phyloP scores from a whole-genome alignment of 2,888 invertebrate genomes.

The Homarus gammarus region DNA sequence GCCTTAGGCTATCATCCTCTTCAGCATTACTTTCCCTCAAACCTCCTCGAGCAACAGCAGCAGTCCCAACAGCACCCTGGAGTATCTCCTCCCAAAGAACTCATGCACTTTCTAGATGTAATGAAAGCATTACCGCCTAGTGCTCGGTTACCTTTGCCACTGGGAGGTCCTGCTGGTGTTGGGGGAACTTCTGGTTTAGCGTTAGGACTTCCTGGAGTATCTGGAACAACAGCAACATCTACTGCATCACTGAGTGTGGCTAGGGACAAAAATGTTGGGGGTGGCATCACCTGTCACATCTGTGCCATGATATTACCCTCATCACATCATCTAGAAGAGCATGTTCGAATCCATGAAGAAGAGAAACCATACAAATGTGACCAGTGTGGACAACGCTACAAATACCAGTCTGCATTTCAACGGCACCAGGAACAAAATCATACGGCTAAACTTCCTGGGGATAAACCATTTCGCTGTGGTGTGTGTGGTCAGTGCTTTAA shows the following conservation, averaged over 20 bases:
- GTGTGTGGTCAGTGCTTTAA: conserved; percentile 95
- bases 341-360: conserved; percentile 89
- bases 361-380: conserved; percentile 95
- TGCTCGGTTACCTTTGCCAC: conserved; percentile 45
- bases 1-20: conserved; percentile 72
- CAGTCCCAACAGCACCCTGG: conserved; percentile 52
- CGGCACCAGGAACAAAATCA: conserved; percentile 94
- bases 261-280: conserved; percentile 52
- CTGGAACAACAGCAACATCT: conserved; percentile 41
- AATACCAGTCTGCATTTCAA: conserved; percentile 90
- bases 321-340: conserved; percentile 91
- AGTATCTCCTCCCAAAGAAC: conserved; percentile 70
- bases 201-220: conserved; percentile 42
- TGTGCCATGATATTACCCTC: conserved; percentile 93
- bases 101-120: conserved; percentile 74
- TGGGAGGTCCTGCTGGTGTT: conserved; percentile 38
- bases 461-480: conserved; percentile 93
- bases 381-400: conserved; percentile 93
- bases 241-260: conserved; percentile 25
- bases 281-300: conserved; percentile 85
- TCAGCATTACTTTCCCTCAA: conserved; percentile 59
- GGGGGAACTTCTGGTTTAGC: conserved; percentile 54
- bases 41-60: conserved; percentile 61
- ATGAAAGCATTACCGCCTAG: conserved; percentile 68
- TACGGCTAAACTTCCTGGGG: conserved; percentile 90